Evolutionary conservation across 1,140 invertebrate species (phyloP).

Genomic region (Saccostrea glomerata): DNA sequence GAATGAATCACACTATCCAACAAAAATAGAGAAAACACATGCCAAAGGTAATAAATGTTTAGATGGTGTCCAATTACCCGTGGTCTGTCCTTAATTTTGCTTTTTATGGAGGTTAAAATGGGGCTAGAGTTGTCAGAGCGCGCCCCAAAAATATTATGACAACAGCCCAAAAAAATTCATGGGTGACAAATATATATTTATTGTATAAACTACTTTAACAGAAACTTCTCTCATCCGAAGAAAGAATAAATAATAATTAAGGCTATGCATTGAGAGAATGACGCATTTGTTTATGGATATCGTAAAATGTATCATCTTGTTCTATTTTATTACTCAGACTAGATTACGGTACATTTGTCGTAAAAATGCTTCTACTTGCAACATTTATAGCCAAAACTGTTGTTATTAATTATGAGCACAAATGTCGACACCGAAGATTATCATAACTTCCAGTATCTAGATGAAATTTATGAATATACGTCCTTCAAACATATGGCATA

Average conservation of each 20-base stretch:
- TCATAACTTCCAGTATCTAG: background rate
- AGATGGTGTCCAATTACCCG: background rate
- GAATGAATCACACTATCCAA: background rate
- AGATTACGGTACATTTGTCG: background rate
- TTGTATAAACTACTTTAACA: background rate
- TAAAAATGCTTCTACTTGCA: background rate
- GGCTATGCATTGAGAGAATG: background rate
- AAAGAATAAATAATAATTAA: background rate
- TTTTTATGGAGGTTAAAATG: background rate
- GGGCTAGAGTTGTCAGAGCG: conserved; percentile 2
- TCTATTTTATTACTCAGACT: background rate
- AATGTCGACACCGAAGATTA: background rate
- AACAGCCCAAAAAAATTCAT: background rate
- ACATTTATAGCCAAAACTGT: conserved; percentile 21
- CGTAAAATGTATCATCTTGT: conserved; percentile 15
- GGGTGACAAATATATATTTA: background rate
- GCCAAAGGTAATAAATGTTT: background rate
- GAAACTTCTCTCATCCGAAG: background rate
- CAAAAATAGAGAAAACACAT: background rate
- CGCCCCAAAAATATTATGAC: background rate
- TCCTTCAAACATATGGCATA: background rate
- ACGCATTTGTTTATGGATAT: background rate
- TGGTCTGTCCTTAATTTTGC: background rate
- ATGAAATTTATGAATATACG: background rate
- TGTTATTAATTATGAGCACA: background rate